Conservation (phyloP, 2,888 invertebrate species). For the Steinernema hermaphroditum region DNA sequence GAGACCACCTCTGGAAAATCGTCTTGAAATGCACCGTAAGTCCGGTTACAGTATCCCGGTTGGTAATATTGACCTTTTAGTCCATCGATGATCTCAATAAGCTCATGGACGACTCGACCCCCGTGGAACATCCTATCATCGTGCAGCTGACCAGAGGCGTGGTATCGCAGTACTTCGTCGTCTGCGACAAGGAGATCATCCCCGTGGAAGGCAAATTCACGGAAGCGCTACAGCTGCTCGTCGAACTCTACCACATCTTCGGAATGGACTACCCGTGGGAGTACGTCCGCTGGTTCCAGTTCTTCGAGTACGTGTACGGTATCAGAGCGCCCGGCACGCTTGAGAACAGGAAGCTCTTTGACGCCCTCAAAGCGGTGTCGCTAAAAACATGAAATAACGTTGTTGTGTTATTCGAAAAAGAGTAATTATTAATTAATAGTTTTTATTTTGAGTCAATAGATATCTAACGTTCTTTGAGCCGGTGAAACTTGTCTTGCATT, state of each 20-base stretch:
- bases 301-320: conserved; percentile 35
- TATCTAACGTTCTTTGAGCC: background rate
- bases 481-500: background rate
- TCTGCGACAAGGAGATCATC: conserved; percentile 31
- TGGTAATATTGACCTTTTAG: background rate
- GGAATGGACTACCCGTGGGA: conserved; percentile 31
- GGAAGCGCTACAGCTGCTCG: conserved; percentile 32
- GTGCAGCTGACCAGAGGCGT: background rate
- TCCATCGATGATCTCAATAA: background rate
- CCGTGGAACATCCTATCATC: conserved; percentile 8
- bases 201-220: conserved; percentile 35
- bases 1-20: conserved; percentile 13
- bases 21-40: conserved; percentile 2
- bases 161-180: conserved; percentile 25
- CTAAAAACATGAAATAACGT: background rate
- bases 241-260: conserved; percentile 31
- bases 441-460: background rate
- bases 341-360: conserved; percentile 18
- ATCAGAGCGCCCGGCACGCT: background rate
- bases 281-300: conserved; percentile 32
- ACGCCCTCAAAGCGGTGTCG: background rate
- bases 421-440: background rate
- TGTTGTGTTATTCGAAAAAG: too few species aligned
- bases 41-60: background rate
- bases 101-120: background rate